Evolutionary conservation across 2,888 invertebrate genomes (phyloP), one percentile per base, ranked within the genome.

Genomic region (Horisme vitalbata): DNA sequence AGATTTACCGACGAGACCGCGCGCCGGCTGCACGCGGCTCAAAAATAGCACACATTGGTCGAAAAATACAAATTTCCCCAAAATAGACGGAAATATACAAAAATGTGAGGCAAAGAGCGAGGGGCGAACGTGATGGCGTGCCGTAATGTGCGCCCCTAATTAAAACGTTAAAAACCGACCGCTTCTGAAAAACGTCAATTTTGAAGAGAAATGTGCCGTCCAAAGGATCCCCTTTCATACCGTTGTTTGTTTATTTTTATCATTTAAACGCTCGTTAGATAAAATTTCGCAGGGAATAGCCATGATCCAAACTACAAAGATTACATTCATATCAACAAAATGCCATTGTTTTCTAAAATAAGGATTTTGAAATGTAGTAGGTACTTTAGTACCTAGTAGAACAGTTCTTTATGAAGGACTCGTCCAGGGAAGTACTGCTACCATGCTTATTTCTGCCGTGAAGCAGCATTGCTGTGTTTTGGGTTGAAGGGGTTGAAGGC

Each of bases 121-220:
- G 87, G 88, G 89, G 86, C 83, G 85, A 83, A 76, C 83, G 85
- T 79, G 85, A 79, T 78, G 83, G 84, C 86, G 83, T 76, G 82
- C 82, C 83, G 86, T 89, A 89, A 89, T 89, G 87, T 79, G 86
- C 86, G 87, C 87, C 88, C 87, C 89, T 89, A 88, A 89, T 89
- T 88, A 88, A 89, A 88, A 88, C 83, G 88, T 88, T 89, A 88
- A 89, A 88, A 89, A 89, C 85, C 85, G 72, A 82, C 86, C 77
- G 84, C 75, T 87, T 81, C 83, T 80, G 84, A 86, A 89, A 87
- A 86, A 86, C 82, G 88, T 85, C 88, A 88, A 85, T 88, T 89
- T 78, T 78, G 82, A 87, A 87, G 86, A 88, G 85, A 87, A 85
- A 89, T 87, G 86, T 86, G 80, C 83, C 88, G 82, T 83, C 79